Percentiles rank a stretch among this genome's conserved stretches.
phyloP scores from a whole-genome alignment of 2,888 invertebrate genomes.

The Aleiodes testaceus region DNA sequence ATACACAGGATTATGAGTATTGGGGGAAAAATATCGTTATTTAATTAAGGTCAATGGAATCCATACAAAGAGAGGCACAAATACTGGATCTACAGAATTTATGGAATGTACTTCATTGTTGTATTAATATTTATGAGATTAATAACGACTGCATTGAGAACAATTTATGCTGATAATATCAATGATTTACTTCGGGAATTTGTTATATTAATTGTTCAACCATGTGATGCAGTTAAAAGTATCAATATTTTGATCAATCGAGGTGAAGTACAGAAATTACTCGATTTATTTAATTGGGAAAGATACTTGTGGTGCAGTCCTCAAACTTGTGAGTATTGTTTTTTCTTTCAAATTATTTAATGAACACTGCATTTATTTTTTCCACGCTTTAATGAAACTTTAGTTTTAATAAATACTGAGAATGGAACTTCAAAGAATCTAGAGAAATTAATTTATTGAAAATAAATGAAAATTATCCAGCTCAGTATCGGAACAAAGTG shows the following conservation, averaged over 20 bases:
- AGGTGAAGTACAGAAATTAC: not conserved
- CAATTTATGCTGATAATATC: not conserved
- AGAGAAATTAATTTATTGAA: not conserved
- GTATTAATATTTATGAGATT: constrained; percentile 1
- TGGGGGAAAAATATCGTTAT: no score
- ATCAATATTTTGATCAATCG: not conserved
- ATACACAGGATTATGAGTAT: no score
- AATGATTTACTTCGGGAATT: not conserved
- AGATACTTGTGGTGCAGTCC: not conserved
- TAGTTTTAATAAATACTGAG: no score
- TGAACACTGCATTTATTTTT: no score
- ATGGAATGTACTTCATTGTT: not conserved
- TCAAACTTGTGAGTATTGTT: not conserved
- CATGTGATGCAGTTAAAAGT: not conserved
- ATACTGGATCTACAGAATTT: not conserved
- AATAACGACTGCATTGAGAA: not conserved
- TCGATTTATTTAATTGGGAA: constrained; percentile 9
- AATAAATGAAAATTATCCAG: not conserved
- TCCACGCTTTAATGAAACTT: no score
- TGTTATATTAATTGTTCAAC: not conserved
- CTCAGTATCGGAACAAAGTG: not conserved
- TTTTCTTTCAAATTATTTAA: no score
- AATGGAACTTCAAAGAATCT: no score
- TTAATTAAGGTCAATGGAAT: constrained; percentile 10
- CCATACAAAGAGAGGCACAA: not conserved